Conservation (phyloP, 2,113 vertebrate species). For the Campylomormyrus tamandua region DNA sequence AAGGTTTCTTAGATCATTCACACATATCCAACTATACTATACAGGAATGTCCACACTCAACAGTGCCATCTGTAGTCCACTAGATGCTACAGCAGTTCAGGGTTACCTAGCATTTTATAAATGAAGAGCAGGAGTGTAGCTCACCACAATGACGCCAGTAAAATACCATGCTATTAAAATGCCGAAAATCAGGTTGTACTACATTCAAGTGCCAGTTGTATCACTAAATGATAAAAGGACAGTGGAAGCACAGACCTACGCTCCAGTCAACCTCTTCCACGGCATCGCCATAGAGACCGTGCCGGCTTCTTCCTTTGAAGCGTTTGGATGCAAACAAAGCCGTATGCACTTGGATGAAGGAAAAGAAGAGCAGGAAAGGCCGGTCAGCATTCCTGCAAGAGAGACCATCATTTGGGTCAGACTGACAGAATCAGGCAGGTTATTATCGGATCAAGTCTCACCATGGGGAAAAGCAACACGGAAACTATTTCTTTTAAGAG, state of each 20-base stretch:
- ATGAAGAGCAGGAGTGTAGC: background rate
- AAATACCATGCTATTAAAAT: background rate
- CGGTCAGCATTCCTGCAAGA: conserved; percentile 51
- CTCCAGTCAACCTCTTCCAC: conserved; percentile 87
- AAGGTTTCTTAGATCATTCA: background rate
- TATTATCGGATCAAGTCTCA: background rate
- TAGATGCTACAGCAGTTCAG: background rate
- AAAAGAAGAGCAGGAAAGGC: conserved; percentile 75
- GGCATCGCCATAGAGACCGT: conserved; percentile 75
- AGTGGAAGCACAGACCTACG: conserved; percentile 59
- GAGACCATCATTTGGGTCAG: background rate
- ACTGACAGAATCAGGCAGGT: background rate
- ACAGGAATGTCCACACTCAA: background rate
- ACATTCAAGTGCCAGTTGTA: background rate
- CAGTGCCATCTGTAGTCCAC: background rate
- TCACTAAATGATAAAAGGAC: background rate
- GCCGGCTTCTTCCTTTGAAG: conserved; percentile 68
- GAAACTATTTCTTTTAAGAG: background rate
- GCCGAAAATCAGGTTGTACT: background rate
- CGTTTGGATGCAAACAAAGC: conserved; percentile 64
- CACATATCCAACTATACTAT: background rate
- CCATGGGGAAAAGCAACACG: background rate
- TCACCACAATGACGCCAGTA: background rate
- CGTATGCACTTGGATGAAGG: conserved; percentile 80
- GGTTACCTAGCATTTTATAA: background rate